phyloP scores from a whole-genome alignment of 2,888 invertebrate genomes.

The Yponomeuta cagnagella region DNA sequence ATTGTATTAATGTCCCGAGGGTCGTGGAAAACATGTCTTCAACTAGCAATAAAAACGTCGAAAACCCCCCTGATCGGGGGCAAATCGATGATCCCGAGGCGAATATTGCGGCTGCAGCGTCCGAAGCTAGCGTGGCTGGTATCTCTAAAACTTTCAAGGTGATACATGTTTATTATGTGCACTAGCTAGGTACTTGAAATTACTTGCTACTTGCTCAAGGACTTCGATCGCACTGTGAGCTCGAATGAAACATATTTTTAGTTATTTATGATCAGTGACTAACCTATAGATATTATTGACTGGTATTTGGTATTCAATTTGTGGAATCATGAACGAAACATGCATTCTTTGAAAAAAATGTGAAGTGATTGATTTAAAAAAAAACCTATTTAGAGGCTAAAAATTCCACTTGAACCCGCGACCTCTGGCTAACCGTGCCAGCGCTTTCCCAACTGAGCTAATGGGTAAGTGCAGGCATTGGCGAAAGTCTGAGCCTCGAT shows the following conservation, averaged over 20 bases:
- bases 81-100: conserved; percentile 43
- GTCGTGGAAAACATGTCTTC: conserved; percentile 53
- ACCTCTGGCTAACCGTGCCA: too few relatives aligned
- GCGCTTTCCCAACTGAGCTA: too few relatives aligned
- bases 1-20: conserved; percentile 55
- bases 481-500: too few relatives aligned
- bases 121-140: conserved; percentile 51
- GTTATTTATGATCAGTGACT: neutral
- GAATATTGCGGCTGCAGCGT: conserved; percentile 50
- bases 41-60: conserved; percentile 53
- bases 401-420: too few relatives aligned
- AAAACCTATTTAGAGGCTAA: too few relatives aligned
- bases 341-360: neutral
- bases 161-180: conserved; percentile 18
- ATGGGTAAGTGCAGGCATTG: too few relatives aligned
- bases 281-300: neutral
- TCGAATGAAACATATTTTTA: neutral
- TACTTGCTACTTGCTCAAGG: neutral
- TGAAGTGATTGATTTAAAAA: too few relatives aligned
- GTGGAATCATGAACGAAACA: neutral
- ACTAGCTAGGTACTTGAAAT: neutral
- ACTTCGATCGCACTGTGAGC: neutral
- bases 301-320: neutral
- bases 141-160: conserved; percentile 61
- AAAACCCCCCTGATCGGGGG: conserved; percentile 49